These are phyloP conservation scores for Odontocolon sp. DNA, from an alignment of 2,888 invertebrate species.

Conservation along the genomic window DNA sequence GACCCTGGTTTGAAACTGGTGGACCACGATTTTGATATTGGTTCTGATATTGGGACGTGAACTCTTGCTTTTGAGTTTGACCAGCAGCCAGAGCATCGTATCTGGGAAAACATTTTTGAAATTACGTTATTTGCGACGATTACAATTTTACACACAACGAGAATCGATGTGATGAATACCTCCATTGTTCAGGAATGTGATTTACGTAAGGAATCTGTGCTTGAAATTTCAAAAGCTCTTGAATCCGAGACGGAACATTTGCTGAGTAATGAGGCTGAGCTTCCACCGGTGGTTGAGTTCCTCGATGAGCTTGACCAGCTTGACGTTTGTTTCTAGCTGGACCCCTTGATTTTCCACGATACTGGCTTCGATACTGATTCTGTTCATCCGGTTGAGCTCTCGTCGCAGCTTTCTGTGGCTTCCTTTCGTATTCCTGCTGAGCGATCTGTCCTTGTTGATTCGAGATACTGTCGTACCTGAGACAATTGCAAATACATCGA, in stretches of 20 bases:
- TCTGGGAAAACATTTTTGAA: slow-evolving; percentile 49
- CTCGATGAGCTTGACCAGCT: slow-evolving; percentile 57
- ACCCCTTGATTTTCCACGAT: slow-evolving; percentile 68
- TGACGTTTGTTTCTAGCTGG: slow-evolving; percentile 68
- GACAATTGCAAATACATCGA: neutral
- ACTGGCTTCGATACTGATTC: slow-evolving; percentile 66
- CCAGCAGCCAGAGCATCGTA: slow-evolving; percentile 67
- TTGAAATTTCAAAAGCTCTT: slow-evolving; percentile 64
- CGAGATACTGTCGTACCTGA: slow-evolving; percentile 63
- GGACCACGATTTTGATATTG: slow-evolving; percentile 55
- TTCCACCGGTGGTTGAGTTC: slow-evolving; percentile 57
- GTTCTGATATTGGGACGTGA: slow-evolving; percentile 60
- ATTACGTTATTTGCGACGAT: neutral
- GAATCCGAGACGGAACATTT: slow-evolving; percentile 62
- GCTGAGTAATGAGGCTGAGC: slow-evolving; percentile 59
- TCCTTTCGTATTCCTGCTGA: slow-evolving; percentile 64
- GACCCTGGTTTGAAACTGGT: slow-evolving; percentile 26
- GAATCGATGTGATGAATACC: slow-evolving; percentile 47
- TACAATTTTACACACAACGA: no score
- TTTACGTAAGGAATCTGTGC: slow-evolving; percentile 66
- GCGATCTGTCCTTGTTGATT: slow-evolving; percentile 67
- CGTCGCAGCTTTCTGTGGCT: slow-evolving; percentile 60
- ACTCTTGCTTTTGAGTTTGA: slow-evolving; percentile 61
- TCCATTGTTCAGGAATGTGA: slow-evolving; percentile 66
- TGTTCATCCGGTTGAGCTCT: slow-evolving; percentile 60